phyloP scores from a whole-genome alignment of 1,140 invertebrate genomes.

The Melipona quadrifasciata region DNA sequence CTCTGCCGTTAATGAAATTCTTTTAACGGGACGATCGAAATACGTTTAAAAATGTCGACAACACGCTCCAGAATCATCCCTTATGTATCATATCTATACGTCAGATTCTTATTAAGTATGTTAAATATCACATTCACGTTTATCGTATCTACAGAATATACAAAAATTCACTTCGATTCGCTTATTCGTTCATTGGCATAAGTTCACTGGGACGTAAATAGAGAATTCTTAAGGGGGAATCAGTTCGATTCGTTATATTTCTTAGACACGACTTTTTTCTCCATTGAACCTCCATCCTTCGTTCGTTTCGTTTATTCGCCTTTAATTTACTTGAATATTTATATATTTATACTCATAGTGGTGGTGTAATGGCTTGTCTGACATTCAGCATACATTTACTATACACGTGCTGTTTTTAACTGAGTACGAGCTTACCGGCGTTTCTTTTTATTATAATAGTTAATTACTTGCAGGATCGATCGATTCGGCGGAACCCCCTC shows the following conservation, averaged over 20 bases:
- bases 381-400: slow-evolving; percentile 25
- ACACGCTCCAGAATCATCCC: slow-evolving; percentile 27
- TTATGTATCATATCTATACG: slow-evolving; percentile 53
- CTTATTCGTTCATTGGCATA: slow-evolving; percentile 17
- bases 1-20: not conserved
- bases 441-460: slow-evolving; percentile 10
- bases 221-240: slow-evolving; percentile 16
- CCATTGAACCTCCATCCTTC: not conserved
- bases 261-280: not conserved
- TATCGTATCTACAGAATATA: slow-evolving; percentile 78
- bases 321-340: slow-evolving; percentile 36
- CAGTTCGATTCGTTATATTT: not conserved
- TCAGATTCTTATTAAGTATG: slow-evolving; percentile 72
- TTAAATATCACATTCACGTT: slow-evolving; percentile 78
- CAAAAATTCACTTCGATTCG: slow-evolving; percentile 58
- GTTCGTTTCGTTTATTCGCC: not conserved
- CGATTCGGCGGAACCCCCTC: not conserved
- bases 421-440: slow-evolving; percentile 18
- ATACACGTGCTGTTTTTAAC: slow-evolving; percentile 35
- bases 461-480: slow-evolving; percentile 39
- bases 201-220: slow-evolving; percentile 38
- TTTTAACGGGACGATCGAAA: not conserved
- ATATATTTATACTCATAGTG: slow-evolving; percentile 28
- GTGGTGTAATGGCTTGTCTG: slow-evolving; percentile 21
- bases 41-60: slow-evolving; percentile 12